Percentiles rank a stretch among this genome's conserved stretches.
Evolutionary conservation across 2,888 invertebrate species (phyloP).

Genomic region (Panorpa germanica): DNA sequence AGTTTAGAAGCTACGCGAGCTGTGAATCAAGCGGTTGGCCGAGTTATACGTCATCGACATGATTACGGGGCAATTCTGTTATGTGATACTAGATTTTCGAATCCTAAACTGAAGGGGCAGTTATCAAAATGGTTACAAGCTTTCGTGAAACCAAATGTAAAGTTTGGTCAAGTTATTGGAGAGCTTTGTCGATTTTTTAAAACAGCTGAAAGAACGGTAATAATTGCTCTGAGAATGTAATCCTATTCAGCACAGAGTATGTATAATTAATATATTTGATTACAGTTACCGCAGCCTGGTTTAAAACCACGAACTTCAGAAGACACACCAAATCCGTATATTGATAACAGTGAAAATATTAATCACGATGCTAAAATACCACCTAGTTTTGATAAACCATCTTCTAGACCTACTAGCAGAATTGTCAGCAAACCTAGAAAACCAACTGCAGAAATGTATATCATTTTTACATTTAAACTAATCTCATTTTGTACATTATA

Average conservation of each 20-base stretch:
- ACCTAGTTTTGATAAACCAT: too few relatives aligned
- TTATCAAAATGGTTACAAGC: slow-evolving; percentile 73
- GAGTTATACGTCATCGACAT: slow-evolving; percentile 86
- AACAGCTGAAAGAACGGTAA: slow-evolving; percentile 34
- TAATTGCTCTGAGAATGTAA: background rate
- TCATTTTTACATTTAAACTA: too few relatives aligned
- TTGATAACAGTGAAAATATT: too few relatives aligned
- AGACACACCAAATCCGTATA: background rate
- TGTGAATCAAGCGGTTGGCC: slow-evolving; percentile 96
- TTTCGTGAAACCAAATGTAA: slow-evolving; percentile 33
- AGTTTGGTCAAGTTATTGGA: slow-evolving; percentile 50
- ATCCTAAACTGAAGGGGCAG: slow-evolving; percentile 38
- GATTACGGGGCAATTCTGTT: slow-evolving; percentile 94
- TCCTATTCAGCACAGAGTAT: slow-evolving; percentile 14
- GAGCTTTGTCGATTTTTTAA: slow-evolving; percentile 56
- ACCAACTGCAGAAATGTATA: slow-evolving; percentile 14
- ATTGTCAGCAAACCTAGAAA: too few relatives aligned
- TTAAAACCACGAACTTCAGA: slow-evolving; percentile 2
- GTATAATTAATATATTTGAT: slow-evolving; percentile 1
- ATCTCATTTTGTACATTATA: too few relatives aligned
- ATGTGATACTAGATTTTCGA: slow-evolving; percentile 73
- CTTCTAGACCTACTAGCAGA: too few relatives aligned
- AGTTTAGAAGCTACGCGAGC: slow-evolving; percentile 85
- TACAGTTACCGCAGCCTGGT: slow-evolving; percentile 8
- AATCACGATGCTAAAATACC: background rate